Evolutionary conservation across 2,113 vertebrate genomes (phyloP).

Genomic region (Toxotes jaculatrix): DNA sequence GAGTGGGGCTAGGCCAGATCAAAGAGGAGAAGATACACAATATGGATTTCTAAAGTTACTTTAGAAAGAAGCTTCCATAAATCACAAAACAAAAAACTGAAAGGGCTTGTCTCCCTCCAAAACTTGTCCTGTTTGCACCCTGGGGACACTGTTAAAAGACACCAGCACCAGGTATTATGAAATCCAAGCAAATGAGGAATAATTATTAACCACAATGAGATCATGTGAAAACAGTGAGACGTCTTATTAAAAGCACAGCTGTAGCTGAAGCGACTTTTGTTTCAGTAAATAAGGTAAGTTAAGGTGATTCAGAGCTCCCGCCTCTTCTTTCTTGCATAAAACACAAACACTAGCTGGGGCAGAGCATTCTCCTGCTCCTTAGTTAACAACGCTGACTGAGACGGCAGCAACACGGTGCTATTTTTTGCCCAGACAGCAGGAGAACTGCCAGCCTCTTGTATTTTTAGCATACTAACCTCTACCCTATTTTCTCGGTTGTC

Average conservation of each 20-base stretch:
- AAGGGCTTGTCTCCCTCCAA: slow-evolving; percentile 30
- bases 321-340: slow-evolving; percentile 14
- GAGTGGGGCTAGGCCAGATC: slow-evolving; percentile 26
- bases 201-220: slow-evolving; percentile 54
- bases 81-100: slow-evolving; percentile 44
- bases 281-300: slow-evolving; percentile 45
- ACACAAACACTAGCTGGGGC: slow-evolving; percentile 35
- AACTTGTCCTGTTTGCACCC: slow-evolving; percentile 7
- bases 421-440: slow-evolving; percentile 68
- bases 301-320: slow-evolving; percentile 37
- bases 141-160: slow-evolving; percentile 33
- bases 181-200: slow-evolving; percentile 38
- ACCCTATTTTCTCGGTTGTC: slow-evolving; percentile 72
- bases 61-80: slow-evolving; percentile 54
- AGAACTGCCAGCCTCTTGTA: slow-evolving; percentile 69
- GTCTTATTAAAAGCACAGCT: slow-evolving; percentile 43
- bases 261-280: slow-evolving; percentile 38
- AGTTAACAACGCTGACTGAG: slow-evolving; percentile 64
- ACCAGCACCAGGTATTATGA: slow-evolving; percentile 50
- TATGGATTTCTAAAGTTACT: slow-evolving; percentile 64
- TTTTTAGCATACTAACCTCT: slow-evolving; percentile 80
- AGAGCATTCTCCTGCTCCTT: slow-evolving; percentile 26
- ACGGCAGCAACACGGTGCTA: slow-evolving; percentile 74
- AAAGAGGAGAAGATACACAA: slow-evolving; percentile 47
- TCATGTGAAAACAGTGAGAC: slow-evolving; percentile 45